Conservation (phyloP, 2,113 vertebrate genomes). For the Theropithecus gelada region DNA sequence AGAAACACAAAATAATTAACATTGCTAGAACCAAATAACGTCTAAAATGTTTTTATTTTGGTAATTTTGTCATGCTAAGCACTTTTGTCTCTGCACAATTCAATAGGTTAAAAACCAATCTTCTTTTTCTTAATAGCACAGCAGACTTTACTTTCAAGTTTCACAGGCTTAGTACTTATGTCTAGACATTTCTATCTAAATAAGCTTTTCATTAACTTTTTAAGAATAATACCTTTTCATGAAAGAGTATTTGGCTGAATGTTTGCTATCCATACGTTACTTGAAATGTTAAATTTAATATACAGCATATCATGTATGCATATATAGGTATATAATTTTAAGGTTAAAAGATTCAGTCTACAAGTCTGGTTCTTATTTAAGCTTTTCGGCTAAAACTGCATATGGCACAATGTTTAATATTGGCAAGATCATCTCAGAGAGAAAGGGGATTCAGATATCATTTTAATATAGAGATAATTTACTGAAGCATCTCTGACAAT, state of each 20-base stretch:
- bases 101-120: constrained; percentile 73
- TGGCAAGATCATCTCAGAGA: constrained; percentile 74
- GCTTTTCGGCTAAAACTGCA: constrained; percentile 74
- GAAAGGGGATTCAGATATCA: constrained; percentile 68
- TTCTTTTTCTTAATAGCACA: constrained; percentile 63
- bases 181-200: constrained; percentile 79
- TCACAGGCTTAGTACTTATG: constrained; percentile 76
- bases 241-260: constrained; percentile 78
- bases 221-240: constrained; percentile 78
- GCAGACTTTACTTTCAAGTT: constrained; percentile 79
- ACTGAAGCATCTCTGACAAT: constrained; percentile 81
- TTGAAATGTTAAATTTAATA: constrained; percentile 81
- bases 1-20: constrained; percentile 79
- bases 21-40: constrained; percentile 84
- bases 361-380: constrained; percentile 79
- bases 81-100: constrained; percentile 86
- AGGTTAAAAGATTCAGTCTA: constrained; percentile 77
- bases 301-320: constrained; percentile 48
- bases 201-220: constrained; percentile 77
- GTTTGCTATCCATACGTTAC: constrained; percentile 84
- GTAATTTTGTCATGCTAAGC: constrained; percentile 86
- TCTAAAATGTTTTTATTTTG: constrained; percentile 87
- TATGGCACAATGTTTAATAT: constrained; percentile 78
- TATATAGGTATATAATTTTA: constrained; percentile 79
- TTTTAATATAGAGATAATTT: constrained; percentile 78